phyloP scores from a whole-genome alignment of 2,797 vertebrate genomes.

The Trachops cirrhosus region DNA sequence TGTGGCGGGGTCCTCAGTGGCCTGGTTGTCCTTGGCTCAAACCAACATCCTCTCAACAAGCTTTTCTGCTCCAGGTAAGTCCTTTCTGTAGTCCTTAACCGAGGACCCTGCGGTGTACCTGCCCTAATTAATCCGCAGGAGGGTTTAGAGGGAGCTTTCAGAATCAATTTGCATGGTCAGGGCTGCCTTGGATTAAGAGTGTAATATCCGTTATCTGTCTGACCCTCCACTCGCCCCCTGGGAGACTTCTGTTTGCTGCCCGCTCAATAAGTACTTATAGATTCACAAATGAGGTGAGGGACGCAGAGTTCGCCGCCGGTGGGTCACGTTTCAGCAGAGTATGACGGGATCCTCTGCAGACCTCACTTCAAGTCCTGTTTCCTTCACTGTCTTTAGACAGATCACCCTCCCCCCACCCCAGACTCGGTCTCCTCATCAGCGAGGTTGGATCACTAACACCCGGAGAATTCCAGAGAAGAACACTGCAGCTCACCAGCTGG shows the following conservation, averaged over 20 bases:
- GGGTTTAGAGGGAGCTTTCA: conserved; percentile 18
- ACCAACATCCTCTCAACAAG: neutral
- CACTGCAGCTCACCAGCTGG: too few relatives aligned
- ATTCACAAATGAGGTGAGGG: neutral
- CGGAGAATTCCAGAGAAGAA: neutral
- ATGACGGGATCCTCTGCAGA: neutral
- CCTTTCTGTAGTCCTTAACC: neutral
- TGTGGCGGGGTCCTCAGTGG: neutral
- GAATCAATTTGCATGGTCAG: conserved; percentile 27
- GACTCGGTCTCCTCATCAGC: neutral
- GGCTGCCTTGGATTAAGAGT: conserved; percentile 24
- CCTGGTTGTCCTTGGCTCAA: neutral
- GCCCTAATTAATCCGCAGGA: conserved; percentile 24
- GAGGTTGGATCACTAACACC: neutral
- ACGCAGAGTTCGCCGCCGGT: neutral
- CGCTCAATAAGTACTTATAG: neutral
- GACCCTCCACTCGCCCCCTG: neutral
- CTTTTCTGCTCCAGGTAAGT: neutral
- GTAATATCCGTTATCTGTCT: neutral
- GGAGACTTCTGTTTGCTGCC: neutral
- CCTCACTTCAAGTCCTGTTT: neutral
- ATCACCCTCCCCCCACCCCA: neutral
- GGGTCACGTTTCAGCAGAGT: neutral
- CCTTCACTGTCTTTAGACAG: neutral
- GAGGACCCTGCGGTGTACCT: neutral